These are phyloP conservation scores for Buceros bicornis DNA, from an alignment of 2,797 vertebrate genomes.

Conservation along the genomic window DNA sequence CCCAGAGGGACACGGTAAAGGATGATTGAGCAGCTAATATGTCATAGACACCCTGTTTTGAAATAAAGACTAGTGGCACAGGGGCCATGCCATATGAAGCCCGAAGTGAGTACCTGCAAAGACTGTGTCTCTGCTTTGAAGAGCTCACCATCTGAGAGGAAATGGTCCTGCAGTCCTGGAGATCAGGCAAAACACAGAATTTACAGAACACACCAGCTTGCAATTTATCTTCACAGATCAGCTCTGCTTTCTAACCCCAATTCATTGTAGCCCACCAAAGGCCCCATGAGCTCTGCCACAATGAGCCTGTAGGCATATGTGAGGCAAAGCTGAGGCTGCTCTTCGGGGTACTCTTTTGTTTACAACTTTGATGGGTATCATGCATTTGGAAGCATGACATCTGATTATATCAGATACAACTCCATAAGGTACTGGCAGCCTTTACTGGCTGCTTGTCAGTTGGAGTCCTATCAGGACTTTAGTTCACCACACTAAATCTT, in stretches of 20 bases:
- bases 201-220: neutral
- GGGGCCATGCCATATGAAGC: neutral
- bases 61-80: neutral
- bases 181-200: neutral
- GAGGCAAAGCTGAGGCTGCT: neutral
- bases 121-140: neutral
- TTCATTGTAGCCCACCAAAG: neutral
- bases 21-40: neutral
- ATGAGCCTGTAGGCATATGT: accelerated
- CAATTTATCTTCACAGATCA: neutral
- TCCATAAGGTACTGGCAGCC: neutral
- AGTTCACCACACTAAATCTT: neutral
- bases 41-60: neutral
- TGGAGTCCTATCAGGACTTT: neutral
- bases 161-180: neutral
- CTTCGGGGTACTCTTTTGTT: neutral
- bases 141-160: neutral
- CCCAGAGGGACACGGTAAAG: neutral
- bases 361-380: neutral
- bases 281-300: neutral
- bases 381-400: neutral
- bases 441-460: neutral
- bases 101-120: neutral
- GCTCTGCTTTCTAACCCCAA: neutral
- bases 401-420: neutral